Base-by-base conservation (phyloP, 2,888 invertebrate genomes). In the Allophyes oxyacanthae region DNA sequence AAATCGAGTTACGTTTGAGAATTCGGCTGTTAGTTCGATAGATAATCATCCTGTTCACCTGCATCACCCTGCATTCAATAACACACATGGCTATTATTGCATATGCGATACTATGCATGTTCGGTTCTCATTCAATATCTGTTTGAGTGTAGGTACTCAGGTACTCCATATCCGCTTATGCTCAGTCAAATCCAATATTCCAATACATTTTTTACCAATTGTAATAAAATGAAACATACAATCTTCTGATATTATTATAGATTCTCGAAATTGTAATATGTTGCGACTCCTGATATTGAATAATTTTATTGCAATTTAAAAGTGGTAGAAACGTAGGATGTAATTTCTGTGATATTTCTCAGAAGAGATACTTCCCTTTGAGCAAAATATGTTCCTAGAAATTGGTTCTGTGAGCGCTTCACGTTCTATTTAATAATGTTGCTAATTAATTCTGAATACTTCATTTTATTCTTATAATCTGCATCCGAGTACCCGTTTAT, bases 31-130 rank as follows among this genome's bases (percentile, higher is more conserved):
- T 3, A 20, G 20, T 20, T 4, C 2, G 6, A 6, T 2, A 28
- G n/a, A 10, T 64, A 11, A 3, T 4, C 0, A 3, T 25, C 10
- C 13, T 37, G 9, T 37, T 37, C 20, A 13, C 11, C 8, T 45
- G 36, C 40, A 56, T 37, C 33, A 14, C n/a, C 11, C 8, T 45
- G 36, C 40, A 56, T 37, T 64, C 41, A 46, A 42, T 55, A 42
- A 28, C 10, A 20, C 9, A 37, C 25, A 33, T 55, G 2, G 11
- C 10, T n/a, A n/a, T n/a, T n/a, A n/a, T n/a, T n/a, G n/a, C n/a
- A n/a, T n/a, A n/a, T n/a, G n/a, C n/a, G n/a, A n/a, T n/a, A n/a
- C n/a, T 45, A 25, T 33, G 20, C 10, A 54, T 32, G 14, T 36
- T 60, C 34, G 13, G 26, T 36, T 10, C 5, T 9, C 28, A 33